Percentiles rank a stretch among this genome's conserved stretches.
phyloP scores from a whole-genome alignment of 2,113 vertebrate species.

The Holacanthus passer region DNA sequence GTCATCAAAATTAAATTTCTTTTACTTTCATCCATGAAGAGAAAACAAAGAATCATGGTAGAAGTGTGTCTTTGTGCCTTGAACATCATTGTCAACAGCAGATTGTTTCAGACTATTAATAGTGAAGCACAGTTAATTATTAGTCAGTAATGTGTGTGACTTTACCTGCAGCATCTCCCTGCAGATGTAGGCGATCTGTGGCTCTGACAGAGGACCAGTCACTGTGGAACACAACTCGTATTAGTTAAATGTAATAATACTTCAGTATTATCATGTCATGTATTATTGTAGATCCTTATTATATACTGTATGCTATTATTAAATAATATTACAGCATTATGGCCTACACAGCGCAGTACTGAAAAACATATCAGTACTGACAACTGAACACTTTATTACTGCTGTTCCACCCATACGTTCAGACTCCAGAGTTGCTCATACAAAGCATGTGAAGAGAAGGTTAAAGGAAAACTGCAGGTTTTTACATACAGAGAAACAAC shows the following conservation, averaged over 20 bases:
- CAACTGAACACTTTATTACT: not conserved
- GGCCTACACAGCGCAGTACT: too few species aligned
- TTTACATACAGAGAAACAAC: too few species aligned
- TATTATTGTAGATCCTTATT: too few species aligned
- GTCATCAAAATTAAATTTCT: too few species aligned
- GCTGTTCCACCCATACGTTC: not conserved
- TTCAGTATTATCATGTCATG: too few species aligned
- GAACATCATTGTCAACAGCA: not conserved
- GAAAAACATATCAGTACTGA: not conserved
- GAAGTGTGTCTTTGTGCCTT: not conserved
- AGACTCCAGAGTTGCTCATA: not conserved
- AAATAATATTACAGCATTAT: too few species aligned
- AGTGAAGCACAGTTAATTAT: not conserved
- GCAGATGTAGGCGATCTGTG: constrained; percentile 91
- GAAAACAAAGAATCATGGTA: not conserved
- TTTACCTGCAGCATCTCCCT: constrained; percentile 92
- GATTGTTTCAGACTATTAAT: not conserved
- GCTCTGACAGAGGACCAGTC: constrained; percentile 89
- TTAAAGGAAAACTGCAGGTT: not conserved
- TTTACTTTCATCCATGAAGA: not conserved
- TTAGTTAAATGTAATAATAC: not conserved
- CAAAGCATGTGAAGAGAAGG: not conserved
- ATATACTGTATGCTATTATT: too few species aligned
- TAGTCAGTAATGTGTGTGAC: not conserved
- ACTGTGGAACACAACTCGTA: constrained; percentile 72